Base-by-base conservation (phyloP, 2,113 vertebrate genomes). In the Aythya baeri region DNA sequence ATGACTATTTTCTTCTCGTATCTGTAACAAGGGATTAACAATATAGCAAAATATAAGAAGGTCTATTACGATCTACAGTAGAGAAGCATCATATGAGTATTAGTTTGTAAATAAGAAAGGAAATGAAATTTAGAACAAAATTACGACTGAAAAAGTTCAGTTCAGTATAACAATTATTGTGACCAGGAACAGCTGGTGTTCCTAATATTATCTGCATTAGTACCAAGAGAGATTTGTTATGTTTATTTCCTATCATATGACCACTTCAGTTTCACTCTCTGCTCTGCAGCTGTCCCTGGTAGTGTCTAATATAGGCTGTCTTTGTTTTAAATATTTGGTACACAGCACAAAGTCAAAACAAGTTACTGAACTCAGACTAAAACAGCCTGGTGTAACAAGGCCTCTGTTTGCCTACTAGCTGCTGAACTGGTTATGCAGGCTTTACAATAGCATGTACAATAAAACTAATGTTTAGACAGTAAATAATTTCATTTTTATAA, bases 381-480 rank as follows among this genome's bases (percentile, higher is more conserved):
- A 54, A 46, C 87, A 76, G 89, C 43, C 46, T 15, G 22, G 32
- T 72, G 46, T 65, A 85, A 77, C 52, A 49, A 10, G 2, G 66
- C 73, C 3, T 0, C 55, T 43, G 32, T 87, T 95, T 81, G 72
- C 79, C 58, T 91, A 26, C 0, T 8, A 94, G 96, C 89, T 83
- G 91, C 75, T 89, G 46, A 93, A 93, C 95, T 94, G 93, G 94
- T 96, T 95, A 58, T 58, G 49, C 96, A 93, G 90, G 92, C 83
- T 95, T 88, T 66, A 50, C 70, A 65, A 23, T 11, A 71, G 70
- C 70, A 52, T 4, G 0, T 26, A 31, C 12, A 85, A 71, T 76
- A 91, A 81, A 83, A 20, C 27, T 9, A 17, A 55, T 26, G 52
- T 72, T 94, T 77, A 36, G 88, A 90, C 23, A 6, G 58, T 62